A percentile compares a stretch with the other conserved stretches of the same genome.
These are phyloP conservation scores for Ceratina australensis DNA, from an alignment of 1,140 invertebrate genomes.

Conservation along the genomic window DNA sequence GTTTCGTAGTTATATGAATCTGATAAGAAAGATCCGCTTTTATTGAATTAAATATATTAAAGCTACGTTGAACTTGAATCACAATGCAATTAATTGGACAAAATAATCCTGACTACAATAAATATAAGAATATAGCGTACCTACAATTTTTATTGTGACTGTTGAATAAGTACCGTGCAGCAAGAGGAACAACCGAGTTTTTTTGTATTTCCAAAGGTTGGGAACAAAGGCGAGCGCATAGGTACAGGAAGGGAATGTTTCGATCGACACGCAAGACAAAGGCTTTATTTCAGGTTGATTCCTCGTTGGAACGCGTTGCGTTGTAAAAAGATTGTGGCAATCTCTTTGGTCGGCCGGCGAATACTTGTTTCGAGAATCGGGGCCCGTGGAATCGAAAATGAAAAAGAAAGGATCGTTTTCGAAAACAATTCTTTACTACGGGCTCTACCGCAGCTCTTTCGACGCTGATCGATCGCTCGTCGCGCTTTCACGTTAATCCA, in stretches of 20 bases:
- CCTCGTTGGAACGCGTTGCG: neutral
- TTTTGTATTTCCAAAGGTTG: neutral
- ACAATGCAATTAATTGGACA: too few relatives aligned
- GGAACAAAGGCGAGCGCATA: neutral
- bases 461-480: slow-evolving; percentile 10
- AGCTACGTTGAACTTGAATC: too few relatives aligned
- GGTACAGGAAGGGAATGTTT: neutral
- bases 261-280: slow-evolving; percentile 14
- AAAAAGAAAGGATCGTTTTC: neutral
- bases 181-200: too few relatives aligned
- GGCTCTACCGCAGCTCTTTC: neutral
- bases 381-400: too few relatives aligned
- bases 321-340: slow-evolving; percentile 12
- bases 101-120: too few relatives aligned
- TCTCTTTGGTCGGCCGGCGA: neutral
- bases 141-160: too few relatives aligned
- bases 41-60: too few relatives aligned
- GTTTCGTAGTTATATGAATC: too few relatives aligned
- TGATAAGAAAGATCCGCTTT: too few relatives aligned
- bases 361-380: too few relatives aligned
- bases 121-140: too few relatives aligned
- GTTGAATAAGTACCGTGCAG: too few relatives aligned
- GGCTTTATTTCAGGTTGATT: slow-evolving; percentile 27
- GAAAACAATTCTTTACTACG: neutral
- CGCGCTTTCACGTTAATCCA: slow-evolving; percentile 1